Evolutionary conservation across 2,113 vertebrate genomes (phyloP), one percentile per base, ranked within the genome.

Genomic region (Accipiter virgatus): DNA sequence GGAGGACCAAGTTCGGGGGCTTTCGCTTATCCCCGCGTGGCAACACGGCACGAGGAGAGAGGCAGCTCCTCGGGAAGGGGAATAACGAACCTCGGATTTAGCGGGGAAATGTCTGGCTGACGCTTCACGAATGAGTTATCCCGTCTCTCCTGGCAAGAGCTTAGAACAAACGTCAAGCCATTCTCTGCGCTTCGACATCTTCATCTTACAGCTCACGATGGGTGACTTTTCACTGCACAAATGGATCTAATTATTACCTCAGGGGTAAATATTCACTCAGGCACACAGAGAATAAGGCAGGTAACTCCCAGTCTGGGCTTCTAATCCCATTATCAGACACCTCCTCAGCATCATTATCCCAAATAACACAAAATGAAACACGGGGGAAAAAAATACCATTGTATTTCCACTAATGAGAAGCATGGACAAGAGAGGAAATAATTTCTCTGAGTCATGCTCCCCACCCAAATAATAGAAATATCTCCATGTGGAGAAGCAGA

Each of bases 241-340:
- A 55, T 2, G 8, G 50, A 61, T n/a, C 62, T 93, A 77, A 92
- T 95, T 94, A 81, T 88, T 48, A 74, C 95, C 95, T 95, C 40
- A 2, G 96, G 93, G 85, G 85, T 95, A 96, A 96, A 94, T 92
- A 96, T 47, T 92, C 38, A 2, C 58, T 29, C 81, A 61, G 87
- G 50, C 84, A 75, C 42, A 80, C 6, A 22, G 53, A 48, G 59
- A 93, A 67, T n/a, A 53, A 66, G 74, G 67, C 79, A 88, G 71
- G 50, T 70, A 92, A 93, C 85, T 96, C 88, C 95, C 93, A 90
- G 93, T 93, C 92, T 94, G 82, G 62, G 67, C 2, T 93, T 73
- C 86, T 94, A 96, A 94, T 92, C 92, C 81, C 87, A 90, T 95
- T 94, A 94, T 94, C 95, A 97, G 74, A 70, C 81, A 88, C 84